Base-by-base conservation (phyloP, 2,888 invertebrate species). In the Geotrupes spiniger region DNA sequence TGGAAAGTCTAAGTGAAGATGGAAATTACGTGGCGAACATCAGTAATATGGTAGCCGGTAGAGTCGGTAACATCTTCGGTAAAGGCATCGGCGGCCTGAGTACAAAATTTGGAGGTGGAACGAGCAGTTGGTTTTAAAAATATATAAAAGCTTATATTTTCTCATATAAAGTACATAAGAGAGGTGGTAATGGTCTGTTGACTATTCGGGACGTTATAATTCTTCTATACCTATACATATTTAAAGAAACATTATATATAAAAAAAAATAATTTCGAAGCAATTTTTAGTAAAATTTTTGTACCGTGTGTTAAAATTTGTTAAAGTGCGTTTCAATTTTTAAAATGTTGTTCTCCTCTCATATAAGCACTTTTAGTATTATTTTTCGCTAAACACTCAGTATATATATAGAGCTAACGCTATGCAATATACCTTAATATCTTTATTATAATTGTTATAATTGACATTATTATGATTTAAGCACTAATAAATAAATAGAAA, bases 21-120 rank as follows among this genome's bases (percentile, higher is more conserved):
- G 87, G 84, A 26, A 89, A 83, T 70, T 78, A 80, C 61, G 83
- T 87, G 14, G 84, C 85, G 28, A 90, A 89, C 69, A 87, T 89
- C 15, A 87, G 89, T 28, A 87, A 88, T 56, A 88, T 90, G 66
- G 89, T 92, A 56, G 91, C 90, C 56, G 92, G 92, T 45, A 80
- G 89, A 75, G 86, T 93, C 65, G 91, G 92, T 62, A 91, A 89
- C 75, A 87, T 92, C 72, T 87, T 92, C 64, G 92, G 92, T 42
- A 90, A 92, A 70, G 89, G 92, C 59, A 86, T 93, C 64, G 92
- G 92, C 58, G 92, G 92, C 68, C 80, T 93, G 65, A 89, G 92
- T 67, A 89, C 89, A 63, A 92, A 92, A 76, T 81, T 92, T 58
- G 91, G 92, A 56, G 88, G 89, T 60, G 87, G 89, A 57, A 80